Evolutionary conservation across 2,113 vertebrate species (phyloP).

Genomic region (Scatophagus argus): DNA sequence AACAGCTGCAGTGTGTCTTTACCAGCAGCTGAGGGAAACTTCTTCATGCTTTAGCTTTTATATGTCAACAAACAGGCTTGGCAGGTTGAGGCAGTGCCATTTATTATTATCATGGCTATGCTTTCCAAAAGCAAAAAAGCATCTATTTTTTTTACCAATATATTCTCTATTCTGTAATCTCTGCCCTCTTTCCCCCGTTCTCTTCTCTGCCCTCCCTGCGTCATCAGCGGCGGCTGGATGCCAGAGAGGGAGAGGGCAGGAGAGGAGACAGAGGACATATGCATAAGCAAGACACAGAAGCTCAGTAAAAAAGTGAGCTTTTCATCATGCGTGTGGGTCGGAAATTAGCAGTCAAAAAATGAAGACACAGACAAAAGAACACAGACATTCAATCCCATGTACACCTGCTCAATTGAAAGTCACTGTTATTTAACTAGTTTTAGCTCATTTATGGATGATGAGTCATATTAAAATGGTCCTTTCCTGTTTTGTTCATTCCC

Average conservation of each 20-base stretch:
- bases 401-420: background rate
- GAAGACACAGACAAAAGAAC: slow-evolving; percentile 35
- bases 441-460: slow-evolving; percentile 20
- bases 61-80: background rate
- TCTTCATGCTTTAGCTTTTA: slow-evolving; percentile 15
- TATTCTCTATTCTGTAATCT: slow-evolving; percentile 14
- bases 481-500: slow-evolving; percentile 18
- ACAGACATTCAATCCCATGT: slow-evolving; percentile 26
- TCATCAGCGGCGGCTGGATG: slow-evolving; percentile 70
- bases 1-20: slow-evolving; percentile 10
- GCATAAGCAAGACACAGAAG: slow-evolving; percentile 36
- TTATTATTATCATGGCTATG: background rate
- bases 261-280: slow-evolving; percentile 48
- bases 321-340: slow-evolving; percentile 36
- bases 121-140: background rate
- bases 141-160: background rate
- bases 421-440: slow-evolving; percentile 36
- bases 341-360: slow-evolving; percentile 28
- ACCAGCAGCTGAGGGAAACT: background rate
- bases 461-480: slow-evolving; percentile 19
- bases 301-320: slow-evolving; percentile 41
- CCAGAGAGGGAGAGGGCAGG: slow-evolving; percentile 54
- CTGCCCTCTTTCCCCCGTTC: slow-evolving; percentile 17
- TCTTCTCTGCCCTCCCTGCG: slow-evolving; percentile 56
- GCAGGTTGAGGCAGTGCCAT: slow-evolving; percentile 7